Percentiles rank a stretch among this genome's conserved stretches.
Evolutionary conservation across 1,140 invertebrate species (phyloP).

Genomic region (Proctacanthus coquilletti): DNA sequence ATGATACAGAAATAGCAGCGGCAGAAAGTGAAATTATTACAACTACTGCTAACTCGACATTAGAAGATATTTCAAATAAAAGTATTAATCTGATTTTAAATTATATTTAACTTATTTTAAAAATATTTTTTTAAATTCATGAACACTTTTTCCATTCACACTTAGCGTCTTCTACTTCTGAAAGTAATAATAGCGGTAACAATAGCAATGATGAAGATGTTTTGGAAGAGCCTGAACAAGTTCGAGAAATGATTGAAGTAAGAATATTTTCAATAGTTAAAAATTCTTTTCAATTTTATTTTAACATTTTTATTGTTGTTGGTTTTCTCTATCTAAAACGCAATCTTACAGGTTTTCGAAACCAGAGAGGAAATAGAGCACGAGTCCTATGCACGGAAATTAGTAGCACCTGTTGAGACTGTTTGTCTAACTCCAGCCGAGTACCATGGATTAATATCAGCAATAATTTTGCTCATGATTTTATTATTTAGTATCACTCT

Average conservation of each 20-base stretch:
- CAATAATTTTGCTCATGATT: conserved; percentile 50
- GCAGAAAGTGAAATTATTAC: conserved; percentile 17
- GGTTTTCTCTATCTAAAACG: conserved; percentile 5
- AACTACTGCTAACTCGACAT: not conserved
- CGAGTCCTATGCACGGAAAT: conserved; percentile 38
- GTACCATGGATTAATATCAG: conserved; percentile 60
- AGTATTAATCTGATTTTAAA: not conserved
- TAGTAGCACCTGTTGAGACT: conserved; percentile 39
- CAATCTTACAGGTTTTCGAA: conserved; percentile 41
- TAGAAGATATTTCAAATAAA: not conserved
- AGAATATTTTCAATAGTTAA: not conserved
- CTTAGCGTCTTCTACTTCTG: too few species aligned
- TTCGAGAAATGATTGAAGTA: conserved; percentile 75
- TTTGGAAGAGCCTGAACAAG: conserved; percentile 52
- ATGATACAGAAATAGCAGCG: conserved; percentile 30
- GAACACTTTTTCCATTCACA: too few species aligned
- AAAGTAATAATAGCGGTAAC: not conserved
- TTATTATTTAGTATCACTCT: conserved; percentile 47
- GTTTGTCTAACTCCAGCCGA: conserved; percentile 57
- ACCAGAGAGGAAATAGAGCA: conserved; percentile 54
- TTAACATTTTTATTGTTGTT: conserved; percentile 1
- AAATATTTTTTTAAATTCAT: too few species aligned
- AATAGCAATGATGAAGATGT: conserved; percentile 11
- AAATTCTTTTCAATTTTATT: not conserved
- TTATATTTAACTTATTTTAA: not conserved